Base-by-base conservation (phyloP, 2,113 vertebrate species). In the Grammomys surdaster region DNA sequence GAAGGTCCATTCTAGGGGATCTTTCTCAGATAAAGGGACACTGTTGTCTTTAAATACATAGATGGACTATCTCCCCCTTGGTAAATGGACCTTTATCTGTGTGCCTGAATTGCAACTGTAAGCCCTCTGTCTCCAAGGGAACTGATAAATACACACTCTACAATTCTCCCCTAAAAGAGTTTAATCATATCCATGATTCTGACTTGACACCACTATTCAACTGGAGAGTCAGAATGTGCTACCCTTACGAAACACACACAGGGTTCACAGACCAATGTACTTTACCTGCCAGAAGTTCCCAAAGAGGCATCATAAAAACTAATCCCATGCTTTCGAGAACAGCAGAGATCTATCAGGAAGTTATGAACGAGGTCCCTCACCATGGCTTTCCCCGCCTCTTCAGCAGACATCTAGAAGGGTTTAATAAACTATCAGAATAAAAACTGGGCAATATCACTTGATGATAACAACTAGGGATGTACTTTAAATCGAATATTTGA, bases 251-350 rank as follows among this genome's bases (percentile, higher is more conserved):
- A 82, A 90, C 69, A 72, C 8, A 65, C 20, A n/a, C 31, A 5
- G 65, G 24, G 63, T 28, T n/a, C 0, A 0, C 11, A 9, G n/a
- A 5, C 3, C 4, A 51, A 26, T 4, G 1, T 7, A 46, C 86
- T 80, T 98, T 94, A 99, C 99, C 99, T 99, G 97, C 99, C 99
- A 13, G 98, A 98, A 46, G 99, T 99, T 43, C 99, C 99, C 56
- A 99, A 98, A 94, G 99, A 99, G 5, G 99, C 97, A 63, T 99
- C 99, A 58, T 99, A 98, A 95, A 99, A 99, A 26, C 98, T 99
- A 96, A 99, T 99, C 2, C 99, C 99, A 20, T 99, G 99, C 96
- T 99, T 99, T 75, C 99, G 98, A 28, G 99, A 99, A 97, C 99
- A 99, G 95, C 99, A 99, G 19, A 99, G 97, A 33, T 99, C 99